A percentile compares a stretch with the other conserved stretches of the same genome.
Evolutionary conservation across 2,113 vertebrate species (phyloP).

Genomic region (Odontesthes bonariensis): DNA sequence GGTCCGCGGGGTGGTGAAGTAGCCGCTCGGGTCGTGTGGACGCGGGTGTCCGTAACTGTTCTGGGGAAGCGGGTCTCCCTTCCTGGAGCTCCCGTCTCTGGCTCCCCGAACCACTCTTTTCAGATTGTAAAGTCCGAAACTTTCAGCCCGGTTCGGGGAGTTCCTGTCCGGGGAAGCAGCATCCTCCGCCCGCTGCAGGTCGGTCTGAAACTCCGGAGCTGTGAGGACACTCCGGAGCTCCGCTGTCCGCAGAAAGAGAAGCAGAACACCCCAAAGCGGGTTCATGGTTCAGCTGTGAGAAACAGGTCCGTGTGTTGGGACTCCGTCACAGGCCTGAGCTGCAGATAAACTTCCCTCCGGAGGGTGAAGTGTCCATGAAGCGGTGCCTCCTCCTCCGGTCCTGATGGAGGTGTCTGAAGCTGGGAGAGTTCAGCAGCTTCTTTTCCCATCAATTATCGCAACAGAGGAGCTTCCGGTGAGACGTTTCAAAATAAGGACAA

Average conservation of each 20-base stretch:
- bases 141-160: neutral
- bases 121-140: neutral
- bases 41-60: conserved; percentile 72
- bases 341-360: neutral
- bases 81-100: conserved; percentile 57
- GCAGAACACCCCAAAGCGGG: conserved; percentile 36
- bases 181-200: conserved; percentile 15
- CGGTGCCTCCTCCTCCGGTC: neutral
- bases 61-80: conserved; percentile 69
- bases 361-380: neutral
- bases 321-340: conserved; percentile 35
- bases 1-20: conserved; percentile 77
- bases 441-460: neutral
- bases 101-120: conserved; percentile 80
- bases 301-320: neutral
- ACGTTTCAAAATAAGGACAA: conserved; percentile 51
- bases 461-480: conserved; percentile 38
- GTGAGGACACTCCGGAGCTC: conserved; percentile 43
- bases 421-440: neutral
- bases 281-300: conserved; percentile 39
- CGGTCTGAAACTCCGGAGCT: neutral
- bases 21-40: conserved; percentile 65
- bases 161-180: conserved; percentile 2
- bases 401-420: conserved; percentile 33
- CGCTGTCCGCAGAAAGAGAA: conserved; percentile 52